Evolutionary conservation across 2,888 invertebrate genomes (phyloP), one percentile per base, ranked within the genome.

Genomic region (Julus scandinavius): DNA sequence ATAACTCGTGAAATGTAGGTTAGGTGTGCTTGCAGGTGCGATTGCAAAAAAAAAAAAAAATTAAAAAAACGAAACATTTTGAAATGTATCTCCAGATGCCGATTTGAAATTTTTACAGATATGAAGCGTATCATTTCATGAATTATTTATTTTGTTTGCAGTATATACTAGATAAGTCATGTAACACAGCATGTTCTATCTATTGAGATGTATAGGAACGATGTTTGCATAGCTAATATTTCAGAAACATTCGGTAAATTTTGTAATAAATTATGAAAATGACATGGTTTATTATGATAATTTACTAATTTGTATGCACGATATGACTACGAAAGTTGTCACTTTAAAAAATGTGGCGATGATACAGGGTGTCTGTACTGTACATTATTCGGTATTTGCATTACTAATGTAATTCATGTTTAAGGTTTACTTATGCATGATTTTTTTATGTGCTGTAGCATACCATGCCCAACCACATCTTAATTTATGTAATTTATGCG

Each of bases 1-100:
- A 72, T 72, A 72, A 72, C 72, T 72, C 72, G 72, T 29, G 29
- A 72, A 72, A 72, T 72, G 72, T 72, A 29, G 72, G 72, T 72
- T 72, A 72, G 9, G 9, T 49, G 49, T 29, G 29, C 29, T 29
- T 29, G 72, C 72, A 72, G 72, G 72, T 72, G 72, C 72, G 72
- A 72, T 29, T 29, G 72, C n/a, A 29, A 29, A 20, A 20, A 63
- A 29, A 58, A 29, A 72, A 20, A 72, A 29, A 0, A 17, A 29
- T 17, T n/a, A 0, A 29, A n/a, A 63, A 63, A 63, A n/a, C 29
- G 72, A n/a, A 63, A n/a, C 63, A n/a, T 63, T 63, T n/a, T 17
- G n/a, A n/a, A 63, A 72, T 29, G 29, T 9, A 72, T 72, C 11
- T 72, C 72, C 20, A 2, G 5, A 6, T 20, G 72, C 29, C 29